phyloP scores from a whole-genome alignment of 2,888 invertebrate genomes.

The Hedya salicella region DNA sequence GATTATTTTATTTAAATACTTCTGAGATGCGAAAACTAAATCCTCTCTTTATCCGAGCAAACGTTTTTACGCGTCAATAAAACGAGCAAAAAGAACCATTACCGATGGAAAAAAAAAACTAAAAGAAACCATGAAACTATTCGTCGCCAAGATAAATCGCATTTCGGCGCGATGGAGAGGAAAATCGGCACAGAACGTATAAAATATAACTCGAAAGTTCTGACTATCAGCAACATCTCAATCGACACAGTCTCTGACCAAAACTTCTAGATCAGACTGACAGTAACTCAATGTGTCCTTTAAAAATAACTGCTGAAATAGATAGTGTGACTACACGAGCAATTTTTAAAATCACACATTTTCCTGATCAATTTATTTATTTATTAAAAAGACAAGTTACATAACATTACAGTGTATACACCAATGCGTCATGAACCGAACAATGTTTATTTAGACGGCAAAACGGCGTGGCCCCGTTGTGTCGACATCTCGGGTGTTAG shows the following conservation, averaged over 20 bases:
- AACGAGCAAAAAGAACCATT: slow-evolving; percentile 20
- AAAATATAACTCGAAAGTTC: background rate
- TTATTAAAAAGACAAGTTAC: too few species aligned
- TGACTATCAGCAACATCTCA: background rate
- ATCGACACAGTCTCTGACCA: background rate
- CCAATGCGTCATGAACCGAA: too few species aligned
- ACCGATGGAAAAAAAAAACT: slow-evolving; percentile 21
- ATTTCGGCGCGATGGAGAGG: slow-evolving; percentile 27
- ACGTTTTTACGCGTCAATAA: slow-evolving; percentile 17
- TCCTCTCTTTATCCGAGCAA: background rate
- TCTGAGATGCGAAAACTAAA: background rate
- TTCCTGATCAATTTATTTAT: too few species aligned
- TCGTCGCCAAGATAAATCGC: slow-evolving; percentile 27
- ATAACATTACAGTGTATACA: too few species aligned
- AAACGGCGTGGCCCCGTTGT: too few species aligned
- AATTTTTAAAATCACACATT: too few species aligned
- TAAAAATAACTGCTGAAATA: too few species aligned
- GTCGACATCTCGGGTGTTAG: too few species aligned
- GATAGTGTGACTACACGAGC: too few species aligned
- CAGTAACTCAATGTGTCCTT: too few species aligned
- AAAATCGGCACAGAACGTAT: slow-evolving; percentile 27
- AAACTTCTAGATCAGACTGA: too few species aligned
- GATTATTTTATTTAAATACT: background rate
- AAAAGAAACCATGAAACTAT: slow-evolving; percentile 20
- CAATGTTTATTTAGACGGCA: too few species aligned